Percentiles rank a stretch among this genome's conserved stretches.
phyloP scores from a whole-genome alignment of 2,113 vertebrate species.

The Cervus canadensis region DNA sequence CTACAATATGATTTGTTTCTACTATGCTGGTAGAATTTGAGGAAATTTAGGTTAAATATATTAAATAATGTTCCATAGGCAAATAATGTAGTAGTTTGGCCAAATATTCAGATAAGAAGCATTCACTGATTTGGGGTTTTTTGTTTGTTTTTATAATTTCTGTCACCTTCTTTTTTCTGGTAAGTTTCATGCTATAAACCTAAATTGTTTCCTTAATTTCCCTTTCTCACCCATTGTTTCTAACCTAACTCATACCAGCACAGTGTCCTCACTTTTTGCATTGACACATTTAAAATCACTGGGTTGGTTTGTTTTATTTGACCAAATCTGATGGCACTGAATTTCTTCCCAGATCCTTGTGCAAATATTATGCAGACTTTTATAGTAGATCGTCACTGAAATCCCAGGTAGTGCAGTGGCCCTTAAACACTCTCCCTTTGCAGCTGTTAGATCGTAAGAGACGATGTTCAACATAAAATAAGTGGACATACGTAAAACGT shows the following conservation, averaged over 20 bases:
- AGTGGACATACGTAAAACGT: background rate
- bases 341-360: background rate
- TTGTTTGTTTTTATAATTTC: background rate
- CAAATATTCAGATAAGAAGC: background rate
- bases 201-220: conserved; percentile 12
- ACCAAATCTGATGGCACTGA: background rate
- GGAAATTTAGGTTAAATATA: background rate
- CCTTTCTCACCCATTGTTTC: background rate
- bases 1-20: background rate
- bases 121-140: background rate
- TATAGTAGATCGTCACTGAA: background rate
- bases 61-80: background rate
- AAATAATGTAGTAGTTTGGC: background rate
- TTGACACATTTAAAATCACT: background rate
- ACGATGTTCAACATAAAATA: background rate
- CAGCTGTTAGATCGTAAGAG: background rate
- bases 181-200: background rate
- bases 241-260: background rate
- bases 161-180: background rate
- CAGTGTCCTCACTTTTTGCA: background rate
- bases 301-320: conserved; percentile 20
- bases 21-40: background rate
- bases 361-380: conserved; percentile 21
- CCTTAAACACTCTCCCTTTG: background rate
- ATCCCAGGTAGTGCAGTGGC: background rate